A percentile compares a stretch with the other conserved stretches of the same genome.
Evolutionary conservation across 2,113 vertebrate species (phyloP).

Genomic region (Oncorhynchus nerka): DNA sequence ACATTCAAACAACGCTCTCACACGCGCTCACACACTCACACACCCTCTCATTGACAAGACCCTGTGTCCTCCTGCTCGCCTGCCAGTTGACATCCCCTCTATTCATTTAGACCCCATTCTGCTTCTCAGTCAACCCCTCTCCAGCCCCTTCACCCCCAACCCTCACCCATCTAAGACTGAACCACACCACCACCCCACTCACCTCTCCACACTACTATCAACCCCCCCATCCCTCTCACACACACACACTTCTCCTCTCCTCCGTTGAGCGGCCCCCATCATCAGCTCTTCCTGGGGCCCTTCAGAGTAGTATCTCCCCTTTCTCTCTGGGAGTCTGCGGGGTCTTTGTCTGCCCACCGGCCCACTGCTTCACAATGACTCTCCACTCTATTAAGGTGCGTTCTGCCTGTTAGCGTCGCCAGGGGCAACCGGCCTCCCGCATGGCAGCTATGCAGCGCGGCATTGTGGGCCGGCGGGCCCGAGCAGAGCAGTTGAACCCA

Average conservation of each 20-base stretch:
- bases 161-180: conserved; percentile 50
- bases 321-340: conserved; percentile 78
- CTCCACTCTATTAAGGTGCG: conserved; percentile 99
- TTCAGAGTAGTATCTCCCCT: conserved; percentile 79
- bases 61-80: conserved; percentile 64
- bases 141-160: conserved; percentile 28
- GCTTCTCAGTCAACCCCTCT: conserved; percentile 52
- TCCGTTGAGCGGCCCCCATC: conserved; percentile 77
- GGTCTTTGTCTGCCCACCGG: conserved; percentile 85
- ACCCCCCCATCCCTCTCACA: conserved; percentile 42
- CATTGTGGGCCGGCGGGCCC: conserved; percentile 84
- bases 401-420: conserved; percentile 99
- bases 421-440: conserved; percentile 95
- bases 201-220: conserved; percentile 16
- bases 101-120: conserved; percentile 63
- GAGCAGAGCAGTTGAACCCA: conserved; percentile 86
- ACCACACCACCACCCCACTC: conserved; percentile 40
- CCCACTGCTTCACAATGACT: conserved; percentile 99
- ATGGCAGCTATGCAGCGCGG: conserved; percentile 91
- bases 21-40: conserved; percentile 37
- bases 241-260: conserved; percentile 22
- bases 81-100: conserved; percentile 65
- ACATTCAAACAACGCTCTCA: conserved; percentile 45
- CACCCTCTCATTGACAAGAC: conserved; percentile 58
- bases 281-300: conserved; percentile 79